phyloP scores from a whole-genome alignment of 1,140 invertebrate genomes.

The Lethocerus indicus region DNA sequence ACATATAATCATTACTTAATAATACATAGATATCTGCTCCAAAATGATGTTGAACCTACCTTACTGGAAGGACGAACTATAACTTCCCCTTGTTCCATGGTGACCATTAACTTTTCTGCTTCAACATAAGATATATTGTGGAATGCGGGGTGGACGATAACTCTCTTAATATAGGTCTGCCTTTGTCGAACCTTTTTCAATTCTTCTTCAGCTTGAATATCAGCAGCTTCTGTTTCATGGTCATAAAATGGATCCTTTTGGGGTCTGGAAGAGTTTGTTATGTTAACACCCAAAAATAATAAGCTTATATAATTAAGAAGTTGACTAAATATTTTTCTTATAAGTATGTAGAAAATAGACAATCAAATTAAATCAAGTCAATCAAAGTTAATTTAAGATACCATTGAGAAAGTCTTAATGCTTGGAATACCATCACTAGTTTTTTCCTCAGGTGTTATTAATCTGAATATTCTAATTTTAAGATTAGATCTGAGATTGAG shows the following conservation, averaged over 20 bases:
- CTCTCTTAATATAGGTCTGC: constrained; percentile 79
- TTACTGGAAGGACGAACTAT: constrained; percentile 93
- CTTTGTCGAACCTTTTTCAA: constrained; percentile 60
- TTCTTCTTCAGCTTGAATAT: constrained; percentile 60
- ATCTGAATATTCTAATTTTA: no score
- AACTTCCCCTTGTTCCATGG: constrained; percentile 91
- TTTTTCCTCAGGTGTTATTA: no score
- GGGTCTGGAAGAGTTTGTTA: constrained; percentile 34
- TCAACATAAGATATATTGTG: constrained; percentile 91
- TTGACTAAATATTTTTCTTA: neutral
- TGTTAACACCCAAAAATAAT: neutral
- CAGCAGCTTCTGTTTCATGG: constrained; percentile 64
- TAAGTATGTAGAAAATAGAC: neutral
- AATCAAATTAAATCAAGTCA: no score
- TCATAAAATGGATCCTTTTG: constrained; percentile 86
- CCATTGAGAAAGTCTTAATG: no score
- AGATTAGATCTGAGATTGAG: no score
- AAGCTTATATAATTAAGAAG: neutral
- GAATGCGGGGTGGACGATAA: constrained; percentile 95
- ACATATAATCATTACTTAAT: no score
- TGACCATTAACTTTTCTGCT: constrained; percentile 75
- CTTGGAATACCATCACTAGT: no score
- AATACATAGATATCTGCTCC: neutral
- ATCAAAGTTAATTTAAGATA: no score
- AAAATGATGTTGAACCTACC: no score